Evolutionary conservation across 2,113 vertebrate genomes (phyloP).

Genomic region (Mesoclemmys tuberculata): DNA sequence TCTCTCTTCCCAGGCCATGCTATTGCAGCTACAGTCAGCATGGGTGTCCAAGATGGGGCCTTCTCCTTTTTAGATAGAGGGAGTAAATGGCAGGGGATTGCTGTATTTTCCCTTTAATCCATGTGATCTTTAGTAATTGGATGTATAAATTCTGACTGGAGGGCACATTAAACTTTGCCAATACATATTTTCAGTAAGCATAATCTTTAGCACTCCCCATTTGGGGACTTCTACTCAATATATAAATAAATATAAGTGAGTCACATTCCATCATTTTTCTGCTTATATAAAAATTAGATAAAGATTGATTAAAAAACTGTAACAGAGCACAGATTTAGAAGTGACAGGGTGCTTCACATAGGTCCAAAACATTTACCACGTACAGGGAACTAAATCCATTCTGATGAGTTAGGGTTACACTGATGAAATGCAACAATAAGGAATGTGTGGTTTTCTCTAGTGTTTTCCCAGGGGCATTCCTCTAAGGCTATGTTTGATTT

Average conservation of each 20-base stretch:
- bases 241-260: not conserved
- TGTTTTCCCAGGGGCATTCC: not conserved
- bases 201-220: not conserved
- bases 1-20: not conserved
- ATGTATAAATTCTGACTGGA: not conserved
- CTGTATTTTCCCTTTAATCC: not conserved
- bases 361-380: not conserved
- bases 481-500: not conserved
- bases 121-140: not conserved
- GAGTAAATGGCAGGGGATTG: rapidly evolving
- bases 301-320: not conserved
- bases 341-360: not conserved
- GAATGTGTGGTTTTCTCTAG: not conserved
- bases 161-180: not conserved
- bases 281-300: not conserved
- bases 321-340: not conserved
- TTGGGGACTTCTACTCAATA: not conserved
- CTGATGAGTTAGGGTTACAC: not conserved
- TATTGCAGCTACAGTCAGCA: not conserved
- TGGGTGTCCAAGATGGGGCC: rapidly evolving
- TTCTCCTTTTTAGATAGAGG: not conserved
- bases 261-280: not conserved
- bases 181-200: rapidly evolving
- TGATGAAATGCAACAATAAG: not conserved
- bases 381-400: not conserved